phyloP scores from a whole-genome alignment of 2,888 invertebrate genomes.

The Meganola albula region DNA sequence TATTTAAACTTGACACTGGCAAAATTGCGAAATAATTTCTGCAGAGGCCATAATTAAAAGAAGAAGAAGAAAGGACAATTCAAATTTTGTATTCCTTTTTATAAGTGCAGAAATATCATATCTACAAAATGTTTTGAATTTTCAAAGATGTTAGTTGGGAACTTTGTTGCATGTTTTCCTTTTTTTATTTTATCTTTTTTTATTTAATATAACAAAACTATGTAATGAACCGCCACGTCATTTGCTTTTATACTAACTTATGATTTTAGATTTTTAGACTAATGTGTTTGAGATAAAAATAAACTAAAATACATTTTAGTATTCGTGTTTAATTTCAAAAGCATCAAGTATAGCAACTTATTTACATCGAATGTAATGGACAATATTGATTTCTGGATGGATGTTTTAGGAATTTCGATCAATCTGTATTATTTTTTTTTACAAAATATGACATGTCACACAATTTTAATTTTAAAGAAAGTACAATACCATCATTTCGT shows the following conservation, averaged over 20 bases:
- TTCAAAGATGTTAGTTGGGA: no score
- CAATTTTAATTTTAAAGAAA: conserved; percentile 8
- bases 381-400: conserved; percentile 47
- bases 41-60: no score
- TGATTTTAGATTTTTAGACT: conserved; percentile 7
- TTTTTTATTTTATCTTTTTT: no score
- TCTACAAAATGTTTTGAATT: no score
- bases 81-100: no score
- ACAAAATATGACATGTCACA: neutral
- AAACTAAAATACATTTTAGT: conserved; percentile 15
- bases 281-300: conserved; percentile 9
- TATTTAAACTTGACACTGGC: no score
- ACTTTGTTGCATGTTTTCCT: no score
- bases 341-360: conserved; percentile 47
- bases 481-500: conserved; percentile 15
- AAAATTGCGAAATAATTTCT: no score
- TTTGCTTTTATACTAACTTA: conserved; percentile 8
- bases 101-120: no score
- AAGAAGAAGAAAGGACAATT: no score
- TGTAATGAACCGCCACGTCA: no score
- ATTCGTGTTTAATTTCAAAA: conserved; percentile 30
- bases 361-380: conserved; percentile 42
- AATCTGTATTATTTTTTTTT: conserved; percentile 8
- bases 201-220: no score
- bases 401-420: conserved; percentile 23